Conservation (phyloP, 2,113 vertebrate genomes). For the Hymenochirus boettgeri region DNA sequence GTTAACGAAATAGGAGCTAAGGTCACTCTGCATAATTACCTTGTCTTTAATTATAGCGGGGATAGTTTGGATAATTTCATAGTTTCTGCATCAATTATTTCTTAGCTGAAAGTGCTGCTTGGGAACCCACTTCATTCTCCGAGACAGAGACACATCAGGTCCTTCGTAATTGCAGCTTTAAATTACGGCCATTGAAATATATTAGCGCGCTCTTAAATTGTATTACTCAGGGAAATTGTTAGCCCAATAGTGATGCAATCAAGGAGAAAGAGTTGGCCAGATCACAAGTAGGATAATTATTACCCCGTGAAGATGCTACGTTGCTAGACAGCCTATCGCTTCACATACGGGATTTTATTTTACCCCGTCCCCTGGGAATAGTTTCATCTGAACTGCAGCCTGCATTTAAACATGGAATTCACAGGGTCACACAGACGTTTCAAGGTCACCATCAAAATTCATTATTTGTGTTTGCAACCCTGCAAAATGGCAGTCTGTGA, state of each 20-base stretch:
- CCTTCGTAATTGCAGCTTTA: constrained; percentile 33
- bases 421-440: not conserved
- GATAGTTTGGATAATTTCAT: constrained; percentile 18
- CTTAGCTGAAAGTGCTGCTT: constrained; percentile 17
- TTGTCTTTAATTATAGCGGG: constrained; percentile 5
- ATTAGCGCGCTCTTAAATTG: constrained; percentile 36
- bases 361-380: not conserved
- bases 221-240: constrained; percentile 30
- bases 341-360: not conserved
- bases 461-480: not conserved
- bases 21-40: constrained; percentile 11
- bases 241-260: constrained; percentile 38
- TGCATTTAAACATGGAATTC: constrained; percentile 1
- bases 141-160: constrained; percentile 31
- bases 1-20: constrained; percentile 1
- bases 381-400: not conserved
- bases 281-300: constrained; percentile 15
- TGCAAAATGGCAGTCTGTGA: constrained; percentile 1
- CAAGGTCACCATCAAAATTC: constrained; percentile 14
- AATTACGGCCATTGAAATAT: constrained; percentile 36
- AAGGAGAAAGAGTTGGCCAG: constrained; percentile 19
- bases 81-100: constrained; percentile 34
- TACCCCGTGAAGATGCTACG: not conserved
- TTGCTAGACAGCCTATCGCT: not conserved
- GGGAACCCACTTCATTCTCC: constrained; percentile 4